These are phyloP conservation scores for Euglossa dilemma DNA, from an alignment of 1,140 invertebrate species.

Conservation along the genomic window DNA sequence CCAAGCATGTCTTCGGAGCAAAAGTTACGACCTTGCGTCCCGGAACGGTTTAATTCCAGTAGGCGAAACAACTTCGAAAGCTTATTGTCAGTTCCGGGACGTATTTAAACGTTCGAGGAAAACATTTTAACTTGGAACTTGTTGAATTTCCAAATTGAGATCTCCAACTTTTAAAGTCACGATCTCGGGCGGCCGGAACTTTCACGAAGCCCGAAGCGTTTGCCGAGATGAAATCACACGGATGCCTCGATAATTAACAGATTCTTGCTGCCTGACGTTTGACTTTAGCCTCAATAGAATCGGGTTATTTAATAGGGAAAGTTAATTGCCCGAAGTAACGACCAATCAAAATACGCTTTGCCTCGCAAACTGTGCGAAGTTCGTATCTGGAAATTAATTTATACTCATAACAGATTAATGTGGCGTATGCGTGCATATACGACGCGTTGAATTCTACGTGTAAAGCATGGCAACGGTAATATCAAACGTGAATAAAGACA, in stretches of 20 bases:
- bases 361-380: not conserved
- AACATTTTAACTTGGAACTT: not conserved
- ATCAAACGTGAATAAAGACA: no score
- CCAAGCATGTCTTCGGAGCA: not conserved
- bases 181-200: not conserved
- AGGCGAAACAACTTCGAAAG: not conserved
- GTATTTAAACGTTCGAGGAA: not conserved
- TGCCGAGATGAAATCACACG: not conserved
- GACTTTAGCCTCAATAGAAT: not conserved
- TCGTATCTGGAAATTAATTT: no score
- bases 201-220: not conserved
- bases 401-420: no score
- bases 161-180: not conserved
- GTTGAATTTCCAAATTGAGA: not conserved
- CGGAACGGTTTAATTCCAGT: not conserved
- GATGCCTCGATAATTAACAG: not conserved
- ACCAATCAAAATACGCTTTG: not conserved
- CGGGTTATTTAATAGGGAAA: not conserved
- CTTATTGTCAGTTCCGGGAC: not conserved
- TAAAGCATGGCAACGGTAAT: no score
- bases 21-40: not conserved
- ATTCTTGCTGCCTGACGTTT: not conserved
- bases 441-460: no score
- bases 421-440: no score
- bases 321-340: not conserved